These are phyloP conservation scores for Brachyptera putata DNA, from an alignment of 2,888 invertebrate species.

Conservation along the genomic window DNA sequence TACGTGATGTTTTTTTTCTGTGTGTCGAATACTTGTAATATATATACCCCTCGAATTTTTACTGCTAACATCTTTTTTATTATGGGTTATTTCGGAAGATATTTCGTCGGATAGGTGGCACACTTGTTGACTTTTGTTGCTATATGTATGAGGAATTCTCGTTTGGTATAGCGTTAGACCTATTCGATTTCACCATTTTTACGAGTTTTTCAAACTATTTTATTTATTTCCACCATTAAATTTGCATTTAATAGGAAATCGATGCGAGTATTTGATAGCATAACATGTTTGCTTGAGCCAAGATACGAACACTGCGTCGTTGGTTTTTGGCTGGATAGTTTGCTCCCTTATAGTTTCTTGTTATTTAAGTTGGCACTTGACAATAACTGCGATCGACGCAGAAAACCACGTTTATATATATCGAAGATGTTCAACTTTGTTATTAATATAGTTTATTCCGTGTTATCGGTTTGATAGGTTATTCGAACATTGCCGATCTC, in stretches of 20 bases:
- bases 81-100: background rate
- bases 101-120: background rate
- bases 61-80: background rate
- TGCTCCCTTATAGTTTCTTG: too few species aligned
- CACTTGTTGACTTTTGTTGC: background rate
- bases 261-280: background rate
- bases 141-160: too few species aligned
- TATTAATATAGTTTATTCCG: too few species aligned
- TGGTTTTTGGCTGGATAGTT: too few species aligned
- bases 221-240: background rate
- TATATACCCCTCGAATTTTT: background rate
- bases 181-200: background rate
- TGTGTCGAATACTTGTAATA: background rate
- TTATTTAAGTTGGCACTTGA: too few species aligned
- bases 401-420: too few species aligned
- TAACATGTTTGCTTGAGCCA: background rate
- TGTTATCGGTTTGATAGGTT: too few species aligned
- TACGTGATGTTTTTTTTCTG: background rate
- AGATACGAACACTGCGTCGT: background rate
- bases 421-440: too few species aligned
- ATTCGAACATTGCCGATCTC: too few species aligned
- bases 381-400: too few species aligned
- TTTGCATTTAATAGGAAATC: background rate
- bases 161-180: too few species aligned
- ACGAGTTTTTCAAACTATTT: background rate